These are phyloP conservation scores for Stegana nigrithorax DNA, from an alignment of 2,888 invertebrate genomes.

Conservation along the genomic window DNA sequence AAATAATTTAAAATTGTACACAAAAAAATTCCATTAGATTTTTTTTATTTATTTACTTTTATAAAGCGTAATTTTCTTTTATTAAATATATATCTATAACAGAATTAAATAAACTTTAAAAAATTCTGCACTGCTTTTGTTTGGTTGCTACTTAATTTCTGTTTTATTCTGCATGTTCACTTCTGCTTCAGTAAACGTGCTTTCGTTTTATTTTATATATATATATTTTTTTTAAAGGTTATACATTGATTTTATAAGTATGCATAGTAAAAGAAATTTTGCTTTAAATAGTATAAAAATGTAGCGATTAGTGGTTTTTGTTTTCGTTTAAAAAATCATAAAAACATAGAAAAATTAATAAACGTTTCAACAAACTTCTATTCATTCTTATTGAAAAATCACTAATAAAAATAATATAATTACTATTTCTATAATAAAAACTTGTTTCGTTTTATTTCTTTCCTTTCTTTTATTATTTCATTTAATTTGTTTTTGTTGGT, in stretches of 20 bases:
- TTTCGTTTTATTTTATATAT: not conserved
- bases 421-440: too few relatives aligned
- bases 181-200: not conserved
- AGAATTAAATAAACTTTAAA: constrained; percentile 12
- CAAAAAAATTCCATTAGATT: constrained; percentile 12
- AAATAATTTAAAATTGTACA: not conserved
- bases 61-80: constrained; percentile 29
- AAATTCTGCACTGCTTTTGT: constrained; percentile 1
- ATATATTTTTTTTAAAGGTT: not conserved
- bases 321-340: too few relatives aligned
- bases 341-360: too few relatives aligned
- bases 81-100: constrained; percentile 10
- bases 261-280: too few relatives aligned
- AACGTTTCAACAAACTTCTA: too few relatives aligned
- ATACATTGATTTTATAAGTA: too few relatives aligned
- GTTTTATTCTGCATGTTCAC: not conserved
- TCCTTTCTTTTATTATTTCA: too few relatives aligned
- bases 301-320: not conserved
- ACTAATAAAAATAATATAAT: too few relatives aligned
- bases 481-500: too few relatives aligned
- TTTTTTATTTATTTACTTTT: constrained; percentile 21
- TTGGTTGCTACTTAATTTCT: not conserved
- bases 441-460: too few relatives aligned
- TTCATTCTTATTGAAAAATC: too few relatives aligned
- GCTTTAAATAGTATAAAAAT: too few relatives aligned